Evolutionary conservation across 2,797 vertebrate species (phyloP), one percentile per base, ranked within the genome.

Genomic region (Limosa lapponica): DNA sequence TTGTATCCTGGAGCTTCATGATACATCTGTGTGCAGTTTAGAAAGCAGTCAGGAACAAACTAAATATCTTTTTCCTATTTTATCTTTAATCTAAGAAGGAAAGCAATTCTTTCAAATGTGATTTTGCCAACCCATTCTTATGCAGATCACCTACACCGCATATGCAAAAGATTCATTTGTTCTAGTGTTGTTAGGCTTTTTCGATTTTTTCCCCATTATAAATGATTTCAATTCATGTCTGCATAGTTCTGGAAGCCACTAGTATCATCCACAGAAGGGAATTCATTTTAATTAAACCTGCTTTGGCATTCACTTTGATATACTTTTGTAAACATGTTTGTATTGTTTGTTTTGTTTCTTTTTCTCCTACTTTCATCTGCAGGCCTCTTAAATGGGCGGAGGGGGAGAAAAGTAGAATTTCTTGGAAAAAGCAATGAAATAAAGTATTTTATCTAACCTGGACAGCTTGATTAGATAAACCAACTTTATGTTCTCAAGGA

Each of bases 241-340:
- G 55, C 23, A 28, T 87, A 72, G 87, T 90, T 92, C 79, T 72
- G 25, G 16, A 80, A 90, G 62, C 65, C 61, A 32, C 25, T 36
- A 34, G 48, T 62, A 52, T 82, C 24, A 59, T 41, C 32, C 25
- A 34, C 73, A 85, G 28, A 87, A 51, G 24, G 43, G 13, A 89
- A 82, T 66, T 61, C 3, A 61, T 72, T 93, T 90, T 86, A 93
- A 62, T 94, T 95, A 89, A 82, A 91, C 16, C 34, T 55, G 24
- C 41, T 74, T 59, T 74, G 30, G 30, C 54, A 55, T 57, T 80
- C 32, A 32, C 10, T 43, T 65, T 64, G 28, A 52, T 65, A 28
- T 57, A 82, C 23, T 58, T 92, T 77, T 52, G 44, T 52, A 84
- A 87, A 91, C 12, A 37, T 52, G 18, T 54, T 55, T 58, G 57